Evolutionary conservation across 2,888 invertebrate species (phyloP).

Genomic region (Tachina lurida): DNA sequence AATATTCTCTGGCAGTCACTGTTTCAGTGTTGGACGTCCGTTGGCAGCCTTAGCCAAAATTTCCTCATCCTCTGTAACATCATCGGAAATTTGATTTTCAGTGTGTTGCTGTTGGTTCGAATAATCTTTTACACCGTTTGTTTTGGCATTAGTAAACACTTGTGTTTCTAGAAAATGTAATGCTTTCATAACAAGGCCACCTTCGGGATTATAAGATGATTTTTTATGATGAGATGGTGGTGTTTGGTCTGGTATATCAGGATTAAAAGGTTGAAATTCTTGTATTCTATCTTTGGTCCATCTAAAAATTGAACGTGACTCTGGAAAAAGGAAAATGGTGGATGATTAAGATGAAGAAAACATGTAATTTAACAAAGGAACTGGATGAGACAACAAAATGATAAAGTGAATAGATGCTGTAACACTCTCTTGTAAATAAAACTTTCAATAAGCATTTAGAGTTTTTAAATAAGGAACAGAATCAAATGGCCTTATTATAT

Average conservation of each 20-base stretch:
- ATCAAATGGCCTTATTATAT: too few relatives aligned
- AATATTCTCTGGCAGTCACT: constrained; percentile 59
- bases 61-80: constrained; percentile 3
- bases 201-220: constrained; percentile 78
- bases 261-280: constrained; percentile 79
- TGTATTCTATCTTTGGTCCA: constrained; percentile 77
- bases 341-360: constrained; percentile 40
- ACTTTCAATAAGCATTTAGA: too few relatives aligned
- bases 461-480: too few relatives aligned
- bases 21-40: constrained; percentile 22
- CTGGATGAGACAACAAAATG: constrained; percentile 12
- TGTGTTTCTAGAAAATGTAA: constrained; percentile 81
- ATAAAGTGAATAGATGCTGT: neutral
- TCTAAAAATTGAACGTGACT: constrained; percentile 80
- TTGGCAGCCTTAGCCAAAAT: neutral
- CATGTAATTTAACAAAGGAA: constrained; percentile 8
- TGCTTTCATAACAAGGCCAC: constrained; percentile 80
- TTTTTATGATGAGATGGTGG: constrained; percentile 69
- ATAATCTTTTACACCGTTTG: neutral
- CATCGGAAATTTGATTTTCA: neutral
- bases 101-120: neutral
- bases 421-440: neutral
- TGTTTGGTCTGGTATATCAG: constrained; percentile 76
- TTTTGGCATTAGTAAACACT: constrained; percentile 74
- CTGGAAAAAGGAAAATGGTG: constrained; percentile 72